Evolutionary conservation across 2,888 invertebrate genomes (phyloP).

Genomic region (Smittia sp.): DNA sequence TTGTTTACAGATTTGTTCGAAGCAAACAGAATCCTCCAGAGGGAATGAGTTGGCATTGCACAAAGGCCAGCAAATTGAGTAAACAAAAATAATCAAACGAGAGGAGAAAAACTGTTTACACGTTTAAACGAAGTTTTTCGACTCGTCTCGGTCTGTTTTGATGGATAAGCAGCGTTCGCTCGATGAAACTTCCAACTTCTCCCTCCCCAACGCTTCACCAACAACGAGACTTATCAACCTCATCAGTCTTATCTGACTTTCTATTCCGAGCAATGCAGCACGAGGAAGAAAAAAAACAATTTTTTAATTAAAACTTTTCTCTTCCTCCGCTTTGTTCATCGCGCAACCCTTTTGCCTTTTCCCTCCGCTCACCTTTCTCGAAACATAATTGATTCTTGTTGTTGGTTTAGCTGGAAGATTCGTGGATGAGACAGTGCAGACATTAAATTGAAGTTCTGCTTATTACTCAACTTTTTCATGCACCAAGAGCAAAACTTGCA

Average conservation of each 20-base stretch:
- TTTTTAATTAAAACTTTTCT: conserved; percentile 41
- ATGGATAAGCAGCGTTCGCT: neutral
- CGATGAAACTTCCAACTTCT: conserved; percentile 15
- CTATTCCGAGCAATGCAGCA: conserved; percentile 7
- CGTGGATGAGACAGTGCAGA: neutral
- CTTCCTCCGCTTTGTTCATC: neutral
- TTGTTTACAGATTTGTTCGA: conserved; percentile 11
- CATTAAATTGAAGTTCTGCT: conserved; percentile 37
- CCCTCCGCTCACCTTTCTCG: conserved; percentile 19
- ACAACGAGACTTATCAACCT: conserved; percentile 29
- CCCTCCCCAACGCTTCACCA: conserved; percentile 5
- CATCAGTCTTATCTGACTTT: conserved; percentile 27
- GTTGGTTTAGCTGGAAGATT: neutral
- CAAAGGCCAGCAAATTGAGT: conserved; percentile 15
- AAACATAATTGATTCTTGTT: conserved; percentile 30
- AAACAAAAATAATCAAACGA: conserved; percentile 23
- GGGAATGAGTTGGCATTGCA: neutral
- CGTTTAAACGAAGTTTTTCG: conserved; percentile 15
- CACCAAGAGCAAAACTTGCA: neutral
- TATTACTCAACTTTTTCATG: conserved; percentile 23
- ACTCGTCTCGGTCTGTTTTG: neutral
- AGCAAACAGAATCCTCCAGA: neutral
- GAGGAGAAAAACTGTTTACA: conserved; percentile 13
- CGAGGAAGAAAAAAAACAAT: conserved; percentile 28
- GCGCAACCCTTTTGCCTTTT: neutral